These are phyloP conservation scores for Diplosoma virens DNA, from an alignment of 23 tunicate genomes.

Conservation along the genomic window DNA sequence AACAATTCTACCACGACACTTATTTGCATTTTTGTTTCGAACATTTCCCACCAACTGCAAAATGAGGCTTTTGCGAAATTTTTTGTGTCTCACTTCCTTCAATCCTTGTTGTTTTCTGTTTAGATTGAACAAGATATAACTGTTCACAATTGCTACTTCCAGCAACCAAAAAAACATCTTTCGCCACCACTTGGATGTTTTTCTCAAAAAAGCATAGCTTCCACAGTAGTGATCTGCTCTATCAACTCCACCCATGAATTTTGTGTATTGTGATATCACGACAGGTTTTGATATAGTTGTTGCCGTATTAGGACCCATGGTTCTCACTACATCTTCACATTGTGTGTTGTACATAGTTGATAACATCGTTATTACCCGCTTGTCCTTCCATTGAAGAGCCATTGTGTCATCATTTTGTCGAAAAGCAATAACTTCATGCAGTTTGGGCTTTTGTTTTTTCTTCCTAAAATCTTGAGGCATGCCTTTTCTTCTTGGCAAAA, in stretches of 20 bases:
- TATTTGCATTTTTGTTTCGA: constrained; percentile 12
- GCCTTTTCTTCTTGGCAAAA: constrained; percentile 8
- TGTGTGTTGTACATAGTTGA: not conserved
- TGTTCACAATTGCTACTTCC: constrained; percentile 15
- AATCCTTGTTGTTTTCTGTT: constrained; percentile 7
- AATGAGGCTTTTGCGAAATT: not conserved
- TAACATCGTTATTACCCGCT: constrained; percentile 16
- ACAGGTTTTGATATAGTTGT: constrained; percentile 5
- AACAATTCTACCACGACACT: not conserved
- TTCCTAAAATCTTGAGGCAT: constrained; percentile 4
- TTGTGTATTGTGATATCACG: constrained; percentile 3
- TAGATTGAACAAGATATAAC: constrained; percentile 7
- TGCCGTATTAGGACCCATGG: not conserved
- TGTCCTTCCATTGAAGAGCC: constrained; percentile 32
- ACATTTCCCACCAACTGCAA: constrained; percentile 18
- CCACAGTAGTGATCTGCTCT: constrained; percentile 18
- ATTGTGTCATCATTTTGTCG: constrained; percentile 2
- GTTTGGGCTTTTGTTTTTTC: not conserved
- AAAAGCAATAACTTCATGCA: constrained; percentile 16
- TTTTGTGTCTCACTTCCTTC: not conserved
- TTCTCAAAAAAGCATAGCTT: constrained; percentile 14
- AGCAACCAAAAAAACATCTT: constrained; percentile 15
- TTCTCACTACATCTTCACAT: not conserved
- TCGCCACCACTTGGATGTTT: not conserved
- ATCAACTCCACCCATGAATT: constrained; percentile 8